Conservation (phyloP, 2,113 vertebrate genomes). For the Chlorodrepanis virens region DNA sequence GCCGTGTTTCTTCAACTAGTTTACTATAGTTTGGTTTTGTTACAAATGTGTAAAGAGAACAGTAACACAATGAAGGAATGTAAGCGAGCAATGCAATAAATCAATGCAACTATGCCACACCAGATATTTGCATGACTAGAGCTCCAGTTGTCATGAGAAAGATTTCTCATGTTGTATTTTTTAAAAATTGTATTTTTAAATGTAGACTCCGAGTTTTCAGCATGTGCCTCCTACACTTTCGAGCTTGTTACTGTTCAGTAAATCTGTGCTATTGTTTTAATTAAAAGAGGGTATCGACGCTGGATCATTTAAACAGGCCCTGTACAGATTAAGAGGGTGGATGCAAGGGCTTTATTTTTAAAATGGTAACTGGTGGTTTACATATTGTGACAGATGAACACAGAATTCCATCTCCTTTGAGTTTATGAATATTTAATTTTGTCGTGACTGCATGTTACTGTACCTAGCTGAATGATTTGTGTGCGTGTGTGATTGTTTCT, state of each 20-base stretch:
- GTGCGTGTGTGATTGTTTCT: constrained; percentile 3
- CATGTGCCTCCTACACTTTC: neutral
- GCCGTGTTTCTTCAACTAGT: neutral
- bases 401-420: constrained; percentile 28
- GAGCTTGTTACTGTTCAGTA: neutral
- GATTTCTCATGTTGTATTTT: neutral
- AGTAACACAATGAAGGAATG: constrained; percentile 10
- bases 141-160: neutral
- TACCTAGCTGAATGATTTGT: neutral
- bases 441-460: constrained; percentile 49
- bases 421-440: constrained; percentile 68
- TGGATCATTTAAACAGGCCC: neutral
- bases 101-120: neutral
- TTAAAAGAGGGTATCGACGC: neutral
- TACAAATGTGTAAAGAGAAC: neutral
- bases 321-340: neutral
- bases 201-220: neutral
- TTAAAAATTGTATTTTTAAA: neutral
- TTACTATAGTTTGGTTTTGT: constrained; percentile 14
- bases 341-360: neutral
- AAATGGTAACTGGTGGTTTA: neutral
- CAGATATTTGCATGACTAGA: neutral
- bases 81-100: neutral
- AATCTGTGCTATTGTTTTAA: constrained; percentile 50
- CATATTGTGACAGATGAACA: neutral